A percentile compares a stretch with the other conserved stretches of the same genome.
Conservation (phyloP, 1,140 invertebrate genomes). For the Cherax destructor region DNA sequence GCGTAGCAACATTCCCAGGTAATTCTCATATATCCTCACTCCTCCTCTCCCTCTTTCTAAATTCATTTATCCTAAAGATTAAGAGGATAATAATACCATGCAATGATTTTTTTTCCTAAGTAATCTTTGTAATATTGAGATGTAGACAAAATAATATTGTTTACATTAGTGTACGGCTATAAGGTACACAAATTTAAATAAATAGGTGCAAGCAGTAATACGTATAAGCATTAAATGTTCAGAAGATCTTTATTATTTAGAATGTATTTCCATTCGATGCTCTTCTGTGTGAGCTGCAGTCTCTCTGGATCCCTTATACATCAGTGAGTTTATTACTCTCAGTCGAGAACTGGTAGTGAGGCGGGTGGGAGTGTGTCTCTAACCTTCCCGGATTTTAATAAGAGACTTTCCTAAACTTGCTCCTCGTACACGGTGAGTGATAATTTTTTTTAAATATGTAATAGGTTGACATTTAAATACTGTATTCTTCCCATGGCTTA, state of each 20-base stretch:
- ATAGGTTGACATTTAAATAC: too few species aligned
- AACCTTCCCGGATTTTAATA: constrained; percentile 33
- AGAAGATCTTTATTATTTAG: background rate
- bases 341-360: constrained; percentile 27
- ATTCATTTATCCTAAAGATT: background rate
- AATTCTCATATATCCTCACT: background rate
- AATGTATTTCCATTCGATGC: constrained; percentile 2
- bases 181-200: background rate
- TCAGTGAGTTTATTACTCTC: background rate
- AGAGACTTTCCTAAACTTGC: constrained; percentile 5
- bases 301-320: background rate
- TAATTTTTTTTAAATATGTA: background rate
- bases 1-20: background rate
- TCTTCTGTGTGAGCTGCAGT: constrained; percentile 13
- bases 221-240: background rate
- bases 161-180: constrained; percentile 11
- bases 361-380: constrained; percentile 13
- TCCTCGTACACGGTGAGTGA: background rate
- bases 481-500: background rate
- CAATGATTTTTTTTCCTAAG: too few species aligned
- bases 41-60: background rate
- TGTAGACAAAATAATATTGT: constrained; percentile 27
- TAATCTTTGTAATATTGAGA: background rate
- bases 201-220: background rate
- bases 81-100: too few species aligned